Percentiles rank a stretch among this genome's conserved stretches.
Evolutionary conservation across 92 coral and sea anemone genomes (phyloP).

Genomic region (Bergia sp.): DNA sequence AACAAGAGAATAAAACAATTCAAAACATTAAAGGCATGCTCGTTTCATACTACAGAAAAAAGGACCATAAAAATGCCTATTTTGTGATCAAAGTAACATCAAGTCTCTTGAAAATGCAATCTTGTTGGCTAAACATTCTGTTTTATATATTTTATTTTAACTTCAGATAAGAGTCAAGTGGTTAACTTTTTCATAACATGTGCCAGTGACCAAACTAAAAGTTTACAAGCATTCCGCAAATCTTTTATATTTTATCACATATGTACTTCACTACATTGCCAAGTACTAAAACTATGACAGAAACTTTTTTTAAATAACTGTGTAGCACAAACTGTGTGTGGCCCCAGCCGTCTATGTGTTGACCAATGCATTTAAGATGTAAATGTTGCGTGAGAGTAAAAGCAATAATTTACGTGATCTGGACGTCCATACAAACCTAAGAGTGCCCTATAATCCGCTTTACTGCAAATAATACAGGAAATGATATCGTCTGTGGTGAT

Average conservation of each 20-base stretch:
- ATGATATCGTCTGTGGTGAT: neutral
- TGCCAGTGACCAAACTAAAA: neutral
- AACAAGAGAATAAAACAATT: no score
- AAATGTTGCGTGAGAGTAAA: slow-evolving; percentile 28
- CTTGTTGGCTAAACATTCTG: neutral
- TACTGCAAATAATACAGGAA: slow-evolving; percentile 10
- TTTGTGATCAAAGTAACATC: neutral
- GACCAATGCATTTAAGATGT: neutral
- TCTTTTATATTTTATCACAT: slow-evolving; percentile 2
- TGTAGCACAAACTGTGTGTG: slow-evolving; percentile 22
- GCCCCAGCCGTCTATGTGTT: neutral
- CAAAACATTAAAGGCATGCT: no score
- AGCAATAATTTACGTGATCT: slow-evolving; percentile 25
- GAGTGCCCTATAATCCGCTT: neutral
- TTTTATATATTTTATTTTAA: neutral
- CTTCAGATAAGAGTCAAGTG: neutral
- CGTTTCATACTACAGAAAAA: no score
- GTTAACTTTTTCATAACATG: no score
- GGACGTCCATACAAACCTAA: slow-evolving; percentile 17
- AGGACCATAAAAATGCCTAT: no score
- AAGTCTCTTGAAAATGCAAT: neutral
- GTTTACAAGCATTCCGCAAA: neutral
- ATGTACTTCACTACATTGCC: neutral
- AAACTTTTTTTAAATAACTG: neutral
- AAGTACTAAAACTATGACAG: neutral